These are phyloP conservation scores for Galeopterus variegatus DNA, from an alignment of 2,113 vertebrate genomes.

Conservation along the genomic window DNA sequence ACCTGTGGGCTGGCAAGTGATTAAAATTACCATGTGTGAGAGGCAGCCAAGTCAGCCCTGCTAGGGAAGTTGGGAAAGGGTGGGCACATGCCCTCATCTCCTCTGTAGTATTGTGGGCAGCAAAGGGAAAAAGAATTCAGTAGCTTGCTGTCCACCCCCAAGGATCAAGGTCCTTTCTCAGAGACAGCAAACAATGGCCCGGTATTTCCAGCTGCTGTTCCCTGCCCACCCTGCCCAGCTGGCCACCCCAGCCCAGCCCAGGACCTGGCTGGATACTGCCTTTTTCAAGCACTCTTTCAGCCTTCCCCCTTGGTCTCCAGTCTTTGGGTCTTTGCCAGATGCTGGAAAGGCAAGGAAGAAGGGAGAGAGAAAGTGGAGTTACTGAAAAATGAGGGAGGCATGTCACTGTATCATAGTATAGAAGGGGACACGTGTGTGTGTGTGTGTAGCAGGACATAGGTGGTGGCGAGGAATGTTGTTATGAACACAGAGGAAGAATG, in stretches of 20 bases:
- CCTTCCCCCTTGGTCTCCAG: slow-evolving; percentile 29
- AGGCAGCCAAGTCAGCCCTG: slow-evolving; percentile 52
- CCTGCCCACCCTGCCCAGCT: not conserved
- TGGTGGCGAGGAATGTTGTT: not conserved
- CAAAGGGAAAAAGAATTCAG: not conserved
- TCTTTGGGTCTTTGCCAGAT: slow-evolving; percentile 9
- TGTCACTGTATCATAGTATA: not conserved
- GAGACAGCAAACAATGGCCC: not conserved
- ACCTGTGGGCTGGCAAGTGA: slow-evolving; percentile 49
- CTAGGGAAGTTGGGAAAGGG: not conserved
- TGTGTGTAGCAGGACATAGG: not conserved
- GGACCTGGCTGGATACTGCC: not conserved
- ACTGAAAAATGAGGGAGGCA: not conserved
- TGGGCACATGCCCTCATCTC: not conserved
- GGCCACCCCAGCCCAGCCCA: not conserved
- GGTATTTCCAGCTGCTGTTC: not conserved
- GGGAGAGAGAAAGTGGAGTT: not conserved
- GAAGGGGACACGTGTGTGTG: rapidly evolving
- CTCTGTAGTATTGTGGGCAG: not conserved
- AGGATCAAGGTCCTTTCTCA: not conserved
- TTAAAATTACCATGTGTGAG: slow-evolving; percentile 29
- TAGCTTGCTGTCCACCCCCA: not conserved
- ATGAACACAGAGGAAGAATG: not conserved
- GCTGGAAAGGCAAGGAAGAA: slow-evolving; percentile 12
- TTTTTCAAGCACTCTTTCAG: slow-evolving; percentile 2